These are phyloP conservation scores for Neoaliturus tenellus DNA, from an alignment of 2,888 invertebrate genomes.

Conservation along the genomic window DNA sequence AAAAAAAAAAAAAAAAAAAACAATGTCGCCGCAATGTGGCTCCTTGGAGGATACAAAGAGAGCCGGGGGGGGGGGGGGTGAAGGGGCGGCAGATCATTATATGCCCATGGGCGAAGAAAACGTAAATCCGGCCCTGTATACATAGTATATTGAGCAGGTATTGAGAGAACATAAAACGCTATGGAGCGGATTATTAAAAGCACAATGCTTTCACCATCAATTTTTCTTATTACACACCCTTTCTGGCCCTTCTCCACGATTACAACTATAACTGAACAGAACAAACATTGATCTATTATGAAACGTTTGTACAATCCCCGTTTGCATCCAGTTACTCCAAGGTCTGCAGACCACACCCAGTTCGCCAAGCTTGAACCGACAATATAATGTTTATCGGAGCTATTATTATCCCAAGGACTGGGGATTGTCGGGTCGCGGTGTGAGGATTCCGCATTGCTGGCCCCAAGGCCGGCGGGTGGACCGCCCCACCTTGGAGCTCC, in stretches of 20 bases:
- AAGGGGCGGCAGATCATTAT: no score
- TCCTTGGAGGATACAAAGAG: no score
- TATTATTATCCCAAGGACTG: slow-evolving; percentile 23
- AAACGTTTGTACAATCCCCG: not conserved
- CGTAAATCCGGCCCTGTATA: no score
- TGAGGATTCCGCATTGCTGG: slow-evolving; percentile 50
- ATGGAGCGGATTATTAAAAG: no score
- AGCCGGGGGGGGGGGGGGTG: no score
- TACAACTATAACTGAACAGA: not conserved
- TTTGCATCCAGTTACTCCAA: not conserved
- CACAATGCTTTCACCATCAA: no score
- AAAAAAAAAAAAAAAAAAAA: no score
- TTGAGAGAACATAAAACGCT: no score
- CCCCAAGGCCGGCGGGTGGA: slow-evolving; percentile 48
- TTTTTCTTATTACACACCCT: no score
- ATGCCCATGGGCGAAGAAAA: no score
- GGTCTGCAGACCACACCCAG: slow-evolving; percentile 9
- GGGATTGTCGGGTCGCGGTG: not conserved
- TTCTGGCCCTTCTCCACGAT: not conserved
- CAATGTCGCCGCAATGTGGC: no score
- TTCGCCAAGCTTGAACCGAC: not conserved
- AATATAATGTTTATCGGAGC: not conserved
- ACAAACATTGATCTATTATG: not conserved
- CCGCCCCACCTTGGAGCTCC: slow-evolving; percentile 45
- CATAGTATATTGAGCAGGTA: no score